Evolutionary conservation across 2,113 vertebrate species (phyloP), one percentile per base, ranked within the genome.

Genomic region (Hemicordylus capensis): DNA sequence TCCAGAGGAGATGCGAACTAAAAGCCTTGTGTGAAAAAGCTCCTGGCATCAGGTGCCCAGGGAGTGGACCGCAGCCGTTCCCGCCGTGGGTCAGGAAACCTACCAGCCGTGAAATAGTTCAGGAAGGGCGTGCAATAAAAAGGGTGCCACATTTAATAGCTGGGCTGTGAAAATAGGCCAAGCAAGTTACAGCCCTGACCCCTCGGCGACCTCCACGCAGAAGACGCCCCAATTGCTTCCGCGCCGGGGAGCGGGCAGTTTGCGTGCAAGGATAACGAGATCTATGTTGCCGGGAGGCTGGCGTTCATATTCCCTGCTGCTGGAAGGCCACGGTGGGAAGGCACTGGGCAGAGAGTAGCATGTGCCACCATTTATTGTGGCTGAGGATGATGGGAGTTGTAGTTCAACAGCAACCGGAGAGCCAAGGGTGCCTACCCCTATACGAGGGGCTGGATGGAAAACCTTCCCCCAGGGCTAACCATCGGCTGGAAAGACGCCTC

Each of bases 141-240:
- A 73, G 58, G 58, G 56, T 67, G 69, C 72, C 37, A 19, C 46
- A 46, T 86, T 86, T 44, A 80, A 86, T 54, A 54, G 77, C 58
- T 37, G 28, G 67, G 34, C 20, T 54, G 70, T 67, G 78, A 76
- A 75, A 80, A 86, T 48, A 28, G 4, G 31, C 24, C 46, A 20
- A 28, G 59, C 12, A 37, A 51, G 70, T 39, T 26, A 46, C 1
- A 24, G 39, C 10, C 48, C 12, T 64, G 44, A 63, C 58, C 34
- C 34, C 12, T 28, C 9, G n/a, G 4, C 7, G 2, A 2, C 39
- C 22, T 6, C 63, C 70, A 34, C 7, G 34, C 2, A 9, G 6
- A 61, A 48, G 63, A n/a, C 14, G 48, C 20, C 34, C 39, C 66
- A 69, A 19, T 39, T 4, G 34, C 24, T 81, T 31, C 46, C 2